These are phyloP conservation scores for Tipula lateralis DNA, from an alignment of 2,888 invertebrate species.

Conservation along the genomic window DNA sequence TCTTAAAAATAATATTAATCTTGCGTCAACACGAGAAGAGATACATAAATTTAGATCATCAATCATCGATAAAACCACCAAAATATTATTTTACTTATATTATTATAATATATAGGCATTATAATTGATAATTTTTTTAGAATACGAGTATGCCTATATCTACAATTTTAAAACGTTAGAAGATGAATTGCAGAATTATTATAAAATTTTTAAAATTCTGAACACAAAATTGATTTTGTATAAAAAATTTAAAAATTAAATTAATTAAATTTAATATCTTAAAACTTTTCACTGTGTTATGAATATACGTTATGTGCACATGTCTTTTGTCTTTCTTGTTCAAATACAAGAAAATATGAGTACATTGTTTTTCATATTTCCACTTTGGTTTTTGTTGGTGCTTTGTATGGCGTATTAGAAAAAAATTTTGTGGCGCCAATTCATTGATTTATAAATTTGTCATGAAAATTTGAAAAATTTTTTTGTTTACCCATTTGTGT, in stretches of 20 bases:
- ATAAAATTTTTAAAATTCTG: neutral
- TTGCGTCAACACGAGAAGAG: neutral
- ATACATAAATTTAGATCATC: neutral
- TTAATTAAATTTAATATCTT: neutral
- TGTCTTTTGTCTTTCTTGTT: neutral
- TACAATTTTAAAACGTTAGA: neutral
- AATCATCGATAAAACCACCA: neutral
- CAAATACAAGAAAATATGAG: neutral
- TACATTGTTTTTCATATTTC: neutral
- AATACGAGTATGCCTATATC: too few relatives aligned
- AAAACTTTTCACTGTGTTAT: neutral
- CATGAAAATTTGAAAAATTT: neutral
- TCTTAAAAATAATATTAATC: neutral
- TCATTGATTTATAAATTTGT: conserved; percentile 7
- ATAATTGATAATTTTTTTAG: neutral
- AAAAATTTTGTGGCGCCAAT: neutral
- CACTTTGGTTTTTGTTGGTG: neutral
- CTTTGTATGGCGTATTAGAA: neutral
- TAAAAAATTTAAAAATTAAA: neutral
- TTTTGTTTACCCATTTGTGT: neutral
- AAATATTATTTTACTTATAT: neutral
- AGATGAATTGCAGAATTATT: neutral
- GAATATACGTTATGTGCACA: neutral
- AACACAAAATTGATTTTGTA: neutral
- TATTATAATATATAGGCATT: neutral